Evolutionary conservation across 2,797 vertebrate genomes (phyloP).

Genomic region (Pyrocephalus nanus): DNA sequence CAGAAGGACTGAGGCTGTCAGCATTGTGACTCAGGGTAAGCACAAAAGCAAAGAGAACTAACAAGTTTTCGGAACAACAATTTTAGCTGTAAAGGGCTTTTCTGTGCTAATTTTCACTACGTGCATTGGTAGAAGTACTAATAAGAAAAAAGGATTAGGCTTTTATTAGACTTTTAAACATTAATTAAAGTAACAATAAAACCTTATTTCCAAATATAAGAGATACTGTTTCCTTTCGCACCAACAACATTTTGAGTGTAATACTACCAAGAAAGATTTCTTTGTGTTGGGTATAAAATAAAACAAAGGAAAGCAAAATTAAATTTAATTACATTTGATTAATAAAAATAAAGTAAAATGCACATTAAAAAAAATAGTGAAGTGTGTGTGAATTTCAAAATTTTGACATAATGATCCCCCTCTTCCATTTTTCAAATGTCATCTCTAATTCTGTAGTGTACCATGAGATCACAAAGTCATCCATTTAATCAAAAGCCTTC

Average conservation of each 20-base stretch:
- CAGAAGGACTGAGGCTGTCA: neutral
- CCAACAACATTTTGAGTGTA: neutral
- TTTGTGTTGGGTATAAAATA: neutral
- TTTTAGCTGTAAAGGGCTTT: neutral
- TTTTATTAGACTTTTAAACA: neutral
- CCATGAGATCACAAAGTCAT: constrained; percentile 34
- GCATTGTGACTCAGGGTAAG: neutral
- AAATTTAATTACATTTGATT: neutral
- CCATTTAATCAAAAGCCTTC: constrained; percentile 61
- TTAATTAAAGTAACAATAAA: neutral
- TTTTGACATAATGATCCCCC: neutral
- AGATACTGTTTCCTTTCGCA: neutral
- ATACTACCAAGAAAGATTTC: neutral
- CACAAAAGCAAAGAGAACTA: neutral
- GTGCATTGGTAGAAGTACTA: neutral
- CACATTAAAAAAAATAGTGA: neutral
- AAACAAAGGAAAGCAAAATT: neutral
- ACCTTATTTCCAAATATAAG: neutral
- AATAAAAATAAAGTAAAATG: neutral
- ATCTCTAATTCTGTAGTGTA: constrained; percentile 24
- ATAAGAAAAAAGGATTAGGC: neutral
- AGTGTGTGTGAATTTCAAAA: neutral
- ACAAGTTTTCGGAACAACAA: neutral
- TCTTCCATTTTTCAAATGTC: neutral
- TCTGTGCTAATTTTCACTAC: neutral